Evolutionary conservation across 2,888 invertebrate species (phyloP).

Genomic region (Rhamnusium bicolor): DNA sequence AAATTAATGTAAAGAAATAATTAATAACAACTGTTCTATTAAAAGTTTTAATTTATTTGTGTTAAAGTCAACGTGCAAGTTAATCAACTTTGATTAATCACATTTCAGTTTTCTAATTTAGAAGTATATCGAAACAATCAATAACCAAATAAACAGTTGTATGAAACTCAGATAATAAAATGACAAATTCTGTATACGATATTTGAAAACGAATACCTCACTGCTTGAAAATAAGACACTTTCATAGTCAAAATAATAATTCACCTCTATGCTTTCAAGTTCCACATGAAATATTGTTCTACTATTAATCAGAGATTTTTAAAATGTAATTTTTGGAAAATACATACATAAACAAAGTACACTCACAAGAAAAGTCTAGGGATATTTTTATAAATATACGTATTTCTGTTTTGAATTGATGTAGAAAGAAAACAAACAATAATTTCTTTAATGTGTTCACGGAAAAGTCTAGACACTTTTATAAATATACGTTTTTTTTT

Average conservation of each 20-base stretch:
- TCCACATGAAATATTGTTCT: background rate
- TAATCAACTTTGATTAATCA: background rate
- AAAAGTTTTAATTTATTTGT: background rate
- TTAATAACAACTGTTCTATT: background rate
- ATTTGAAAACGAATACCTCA: background rate
- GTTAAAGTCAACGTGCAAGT: background rate
- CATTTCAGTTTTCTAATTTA: background rate
- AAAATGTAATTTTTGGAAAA: background rate
- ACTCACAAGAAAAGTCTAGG: too few species aligned
- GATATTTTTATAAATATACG: too few species aligned
- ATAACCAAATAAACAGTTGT: too few species aligned
- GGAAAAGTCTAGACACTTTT: too few species aligned
- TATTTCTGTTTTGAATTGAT: too few species aligned
- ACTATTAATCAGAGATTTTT: background rate
- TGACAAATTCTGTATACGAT: too few species aligned
- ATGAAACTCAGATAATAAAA: too few species aligned
- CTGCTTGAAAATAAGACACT: background rate
- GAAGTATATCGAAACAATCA: background rate
- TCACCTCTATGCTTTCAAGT: background rate
- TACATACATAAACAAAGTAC: too few species aligned
- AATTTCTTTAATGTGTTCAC: too few species aligned
- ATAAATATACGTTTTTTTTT: too few species aligned
- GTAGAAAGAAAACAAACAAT: too few species aligned
- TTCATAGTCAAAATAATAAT: background rate
- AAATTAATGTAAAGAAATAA: background rate